phyloP scores from a whole-genome alignment of 2,888 invertebrate species.

The Acleris cristana region DNA sequence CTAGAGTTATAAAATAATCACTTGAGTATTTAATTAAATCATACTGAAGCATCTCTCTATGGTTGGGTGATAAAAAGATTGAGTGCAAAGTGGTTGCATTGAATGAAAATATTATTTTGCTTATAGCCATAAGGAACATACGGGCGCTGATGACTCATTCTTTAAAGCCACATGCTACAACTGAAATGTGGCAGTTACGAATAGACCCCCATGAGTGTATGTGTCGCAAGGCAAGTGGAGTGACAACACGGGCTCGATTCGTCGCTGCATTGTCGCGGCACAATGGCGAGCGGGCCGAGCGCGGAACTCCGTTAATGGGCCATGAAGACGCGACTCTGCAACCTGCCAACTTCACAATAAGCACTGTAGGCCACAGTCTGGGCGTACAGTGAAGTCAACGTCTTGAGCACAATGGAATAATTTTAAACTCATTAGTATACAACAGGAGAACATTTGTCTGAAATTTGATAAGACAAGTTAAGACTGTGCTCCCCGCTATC shows the following conservation, averaged over 20 bases:
- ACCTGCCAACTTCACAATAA: slow-evolving; percentile 33
- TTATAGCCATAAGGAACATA: too few relatives aligned
- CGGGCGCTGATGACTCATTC: background rate
- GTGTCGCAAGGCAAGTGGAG: slow-evolving; percentile 39
- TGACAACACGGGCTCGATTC: slow-evolving; percentile 40
- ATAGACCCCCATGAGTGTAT: slow-evolving; percentile 30
- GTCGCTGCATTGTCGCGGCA: slow-evolving; percentile 39
- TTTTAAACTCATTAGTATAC: slow-evolving; percentile 29
- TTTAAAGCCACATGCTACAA: background rate
- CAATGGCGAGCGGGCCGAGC: slow-evolving; percentile 38
- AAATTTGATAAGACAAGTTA: slow-evolving; percentile 23
- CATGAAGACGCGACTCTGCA: slow-evolving; percentile 37
- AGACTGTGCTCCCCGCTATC: slow-evolving; percentile 21
- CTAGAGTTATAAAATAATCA: too few relatives aligned
- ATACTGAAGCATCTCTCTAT: too few relatives aligned
- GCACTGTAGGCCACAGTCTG: slow-evolving; percentile 26
- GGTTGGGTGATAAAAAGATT: too few relatives aligned
- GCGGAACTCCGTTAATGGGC: slow-evolving; percentile 35
- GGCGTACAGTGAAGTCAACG: slow-evolving; percentile 12
- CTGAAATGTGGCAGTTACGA: slow-evolving; percentile 5
- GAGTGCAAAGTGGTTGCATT: too few relatives aligned
- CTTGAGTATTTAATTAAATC: too few relatives aligned
- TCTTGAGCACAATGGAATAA: slow-evolving; percentile 17
- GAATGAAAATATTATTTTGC: too few relatives aligned
- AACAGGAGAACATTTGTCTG: slow-evolving; percentile 7